Evolutionary conservation across 2,888 invertebrate species (phyloP), one percentile per base, ranked within the genome.

Genomic region (Epistrophe grossulariae): DNA sequence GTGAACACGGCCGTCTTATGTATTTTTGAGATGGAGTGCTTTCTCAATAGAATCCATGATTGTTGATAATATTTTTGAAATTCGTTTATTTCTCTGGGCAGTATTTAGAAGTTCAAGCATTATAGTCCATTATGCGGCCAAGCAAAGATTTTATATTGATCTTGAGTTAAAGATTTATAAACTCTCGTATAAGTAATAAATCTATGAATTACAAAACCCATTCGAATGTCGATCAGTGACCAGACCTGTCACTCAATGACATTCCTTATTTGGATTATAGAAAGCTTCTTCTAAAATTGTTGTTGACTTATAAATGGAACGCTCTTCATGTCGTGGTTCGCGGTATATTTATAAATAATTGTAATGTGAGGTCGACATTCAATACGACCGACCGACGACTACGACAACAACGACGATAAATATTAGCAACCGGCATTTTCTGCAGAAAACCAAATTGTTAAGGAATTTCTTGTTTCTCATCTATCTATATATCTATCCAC

Each of bases 291-390:
- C 31, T 48, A 13, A 57, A 72, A 57, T 73, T 28, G 38, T 66
- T 31, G 17, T 57, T n/a, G n/a, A n/a, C 45, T 17, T 64, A 10
- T 55, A 52, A 74, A 24, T 28, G 40, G 38, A 50, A 40, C 70
- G 19, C 19, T 19, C 70, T 50, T 60, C 45, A 38, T 57, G 35
- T 62, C 62, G 10, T 59, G 59, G 35, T 64, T 40, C 15, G 17
- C n/a, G 10, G 66, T 59, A 50, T n/a, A n/a, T n/a, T 40, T 45
- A 64, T 31, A 52, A 68, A 60, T 62, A 76, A 80, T 74, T 68
- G 43, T 50, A 60, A 70, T 70, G 60, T 62, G 74, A 80, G 80
- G 68, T 76, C 70, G 81, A 64, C 48, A 77, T 82, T 82, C 50
- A 82, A 82, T 82, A 64, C 19, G 17, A 40, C 13, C 19, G 17